phyloP scores from a whole-genome alignment of 1,140 invertebrate genomes.

The Drosophila sp. region DNA sequence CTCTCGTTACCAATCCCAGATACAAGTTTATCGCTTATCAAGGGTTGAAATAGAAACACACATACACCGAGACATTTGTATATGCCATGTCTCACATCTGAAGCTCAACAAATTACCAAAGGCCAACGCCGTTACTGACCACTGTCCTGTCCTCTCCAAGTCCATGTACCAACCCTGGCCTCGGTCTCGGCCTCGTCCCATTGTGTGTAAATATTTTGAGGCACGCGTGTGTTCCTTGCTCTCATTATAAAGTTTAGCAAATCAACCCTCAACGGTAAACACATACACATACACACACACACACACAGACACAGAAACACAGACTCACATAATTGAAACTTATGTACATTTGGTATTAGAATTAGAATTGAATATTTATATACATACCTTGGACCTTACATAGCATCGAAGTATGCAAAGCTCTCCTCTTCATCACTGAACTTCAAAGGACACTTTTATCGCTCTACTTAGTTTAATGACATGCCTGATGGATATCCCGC shows the following conservation, averaged over 20 bases:
- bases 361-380: conserved; percentile 48
- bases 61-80: conserved; percentile 5
- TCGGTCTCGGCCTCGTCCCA: conserved; percentile 56
- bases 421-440: neutral
- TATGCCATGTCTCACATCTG: conserved; percentile 40
- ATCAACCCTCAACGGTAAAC: conserved; percentile 58
- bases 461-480: conserved; percentile 34
- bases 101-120: conserved; percentile 80
- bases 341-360: conserved; percentile 51
- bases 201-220: conserved; percentile 83
- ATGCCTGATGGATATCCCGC: conserved; percentile 7
- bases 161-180: neutral
- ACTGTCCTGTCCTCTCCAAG: conserved; percentile 15
- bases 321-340: conserved; percentile 42
- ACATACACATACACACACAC: conserved; percentile 20
- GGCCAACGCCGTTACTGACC: conserved; percentile 72
- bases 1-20: conserved; percentile 34
- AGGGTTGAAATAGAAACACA: conserved; percentile 56
- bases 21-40: conserved; percentile 37
- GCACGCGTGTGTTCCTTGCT: conserved; percentile 81
- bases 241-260: conserved; percentile 72
- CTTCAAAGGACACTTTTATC: conserved; percentile 42
- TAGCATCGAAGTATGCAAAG: neutral
- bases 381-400: conserved; percentile 4
- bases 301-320: conserved; percentile 1